Percentiles rank a stretch among this genome's conserved stretches.
These are phyloP conservation scores for Macrosteles quadrilineatus DNA, from an alignment of 1,140 invertebrate species.

Conservation along the genomic window DNA sequence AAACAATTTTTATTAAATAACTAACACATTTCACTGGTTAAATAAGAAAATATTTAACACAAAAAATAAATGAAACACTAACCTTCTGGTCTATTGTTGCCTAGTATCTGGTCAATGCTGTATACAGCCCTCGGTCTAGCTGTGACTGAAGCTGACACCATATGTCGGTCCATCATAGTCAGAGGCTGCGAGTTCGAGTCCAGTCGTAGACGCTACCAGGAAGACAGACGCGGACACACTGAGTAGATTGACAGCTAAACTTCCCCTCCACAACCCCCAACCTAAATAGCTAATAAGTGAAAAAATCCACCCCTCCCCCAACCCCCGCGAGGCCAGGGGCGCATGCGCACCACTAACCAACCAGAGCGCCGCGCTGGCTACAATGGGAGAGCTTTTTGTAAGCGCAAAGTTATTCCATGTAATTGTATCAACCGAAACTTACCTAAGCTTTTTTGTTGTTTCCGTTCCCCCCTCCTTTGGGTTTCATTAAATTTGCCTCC, in stretches of 20 bases:
- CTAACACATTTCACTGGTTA: no score
- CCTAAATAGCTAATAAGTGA: conserved; percentile 30
- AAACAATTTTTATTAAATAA: no score
- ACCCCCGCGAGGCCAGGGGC: neutral
- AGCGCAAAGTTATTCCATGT: conserved; percentile 16
- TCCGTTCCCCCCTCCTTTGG: neutral
- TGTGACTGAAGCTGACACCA: neutral
- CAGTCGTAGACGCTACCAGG: no score
- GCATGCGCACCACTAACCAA: neutral
- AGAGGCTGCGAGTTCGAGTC: no score
- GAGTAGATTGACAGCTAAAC: neutral
- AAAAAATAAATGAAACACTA: no score
- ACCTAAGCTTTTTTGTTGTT: conserved; percentile 9
- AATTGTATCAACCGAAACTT: conserved; percentile 24
- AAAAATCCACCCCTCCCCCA: conserved; percentile 14
- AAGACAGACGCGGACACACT: neutral
- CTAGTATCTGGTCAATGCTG: conserved; percentile 39
- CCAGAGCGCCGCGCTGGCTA: neutral
- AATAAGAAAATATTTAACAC: no score
- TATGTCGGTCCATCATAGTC: conserved; percentile 8
- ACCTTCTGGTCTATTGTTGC: conserved; percentile 26
- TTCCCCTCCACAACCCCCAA: neutral
- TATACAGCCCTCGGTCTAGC: conserved; percentile 33
- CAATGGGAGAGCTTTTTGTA: conserved; percentile 20
- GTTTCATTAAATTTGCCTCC: neutral